Conservation (phyloP, 2,797 vertebrate species). For the Taeniopygia guttata region DNA sequence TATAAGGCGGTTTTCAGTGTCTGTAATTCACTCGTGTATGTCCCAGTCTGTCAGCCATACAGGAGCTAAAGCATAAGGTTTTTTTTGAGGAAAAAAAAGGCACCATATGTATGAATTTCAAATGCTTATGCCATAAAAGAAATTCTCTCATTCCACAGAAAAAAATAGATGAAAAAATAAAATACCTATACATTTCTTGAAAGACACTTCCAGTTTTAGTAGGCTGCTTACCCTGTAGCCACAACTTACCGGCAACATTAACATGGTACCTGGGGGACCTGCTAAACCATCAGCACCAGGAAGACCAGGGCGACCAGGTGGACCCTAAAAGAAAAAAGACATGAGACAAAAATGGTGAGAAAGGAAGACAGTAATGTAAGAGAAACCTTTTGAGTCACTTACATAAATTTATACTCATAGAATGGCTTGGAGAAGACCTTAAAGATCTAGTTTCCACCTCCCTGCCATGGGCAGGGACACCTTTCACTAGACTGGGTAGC, state of each 20-base stretch:
- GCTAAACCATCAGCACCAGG: slow-evolving; percentile 93
- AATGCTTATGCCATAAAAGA: neutral
- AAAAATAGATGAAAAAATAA: neutral
- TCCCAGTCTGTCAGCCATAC: neutral
- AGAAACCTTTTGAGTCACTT: neutral
- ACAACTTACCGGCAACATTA: slow-evolving; percentile 93
- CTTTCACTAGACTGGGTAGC: neutral
- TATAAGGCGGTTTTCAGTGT: neutral
- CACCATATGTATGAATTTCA: neutral
- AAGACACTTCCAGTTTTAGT: neutral
- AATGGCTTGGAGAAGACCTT: neutral
- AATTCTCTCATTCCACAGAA: neutral
- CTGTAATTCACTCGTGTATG: neutral
- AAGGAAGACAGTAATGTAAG: neutral
- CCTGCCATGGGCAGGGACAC: neutral
- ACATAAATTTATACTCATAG: neutral
- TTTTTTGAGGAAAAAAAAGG: neutral
- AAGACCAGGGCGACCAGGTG: slow-evolving; percentile 90
- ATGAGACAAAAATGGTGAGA: neutral
- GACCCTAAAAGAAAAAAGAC: slow-evolving; percentile 78
- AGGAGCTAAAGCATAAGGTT: neutral
- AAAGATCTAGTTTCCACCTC: neutral
- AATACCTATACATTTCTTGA: neutral
- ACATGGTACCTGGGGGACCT: slow-evolving; percentile 96
- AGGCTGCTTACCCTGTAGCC: neutral